Conservation (phyloP, 2,113 vertebrate species). For the Illadopsis cleaveri region DNA sequence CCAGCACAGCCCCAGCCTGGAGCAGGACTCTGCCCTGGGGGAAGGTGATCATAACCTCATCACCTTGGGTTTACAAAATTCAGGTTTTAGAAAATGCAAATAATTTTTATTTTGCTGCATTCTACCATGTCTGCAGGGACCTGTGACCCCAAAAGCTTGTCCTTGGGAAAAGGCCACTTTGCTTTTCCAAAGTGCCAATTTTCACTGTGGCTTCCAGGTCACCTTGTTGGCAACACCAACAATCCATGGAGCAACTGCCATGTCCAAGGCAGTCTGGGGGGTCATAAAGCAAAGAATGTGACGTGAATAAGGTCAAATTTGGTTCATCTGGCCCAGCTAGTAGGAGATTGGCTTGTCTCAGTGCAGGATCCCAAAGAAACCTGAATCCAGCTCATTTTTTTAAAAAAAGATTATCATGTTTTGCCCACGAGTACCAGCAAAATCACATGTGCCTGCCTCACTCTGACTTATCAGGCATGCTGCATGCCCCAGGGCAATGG, state of each 20-base stretch:
- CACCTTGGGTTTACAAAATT: neutral
- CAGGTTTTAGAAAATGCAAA: neutral
- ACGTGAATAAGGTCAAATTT: neutral
- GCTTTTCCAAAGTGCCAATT: neutral
- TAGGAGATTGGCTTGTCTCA: neutral
- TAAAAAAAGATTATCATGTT: neutral
- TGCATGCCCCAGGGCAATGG: neutral
- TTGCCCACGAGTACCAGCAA: no score
- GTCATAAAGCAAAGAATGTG: neutral
- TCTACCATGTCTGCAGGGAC: neutral
- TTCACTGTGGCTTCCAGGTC: neutral
- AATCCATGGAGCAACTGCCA: neutral
- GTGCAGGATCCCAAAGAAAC: neutral
- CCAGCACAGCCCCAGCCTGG: neutral
- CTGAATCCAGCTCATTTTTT: neutral
- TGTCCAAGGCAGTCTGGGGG: neutral
- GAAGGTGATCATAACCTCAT: neutral
- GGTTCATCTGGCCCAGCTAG: neutral
- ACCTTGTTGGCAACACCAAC: neutral
- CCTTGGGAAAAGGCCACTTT: neutral
- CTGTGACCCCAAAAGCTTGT: accelerated
- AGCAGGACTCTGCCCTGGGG: neutral
- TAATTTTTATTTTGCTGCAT: neutral
- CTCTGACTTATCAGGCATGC: neutral
- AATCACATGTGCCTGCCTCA: neutral